phyloP scores from a whole-genome alignment of 2,797 vertebrate species.

The Chelon labrosus region DNA sequence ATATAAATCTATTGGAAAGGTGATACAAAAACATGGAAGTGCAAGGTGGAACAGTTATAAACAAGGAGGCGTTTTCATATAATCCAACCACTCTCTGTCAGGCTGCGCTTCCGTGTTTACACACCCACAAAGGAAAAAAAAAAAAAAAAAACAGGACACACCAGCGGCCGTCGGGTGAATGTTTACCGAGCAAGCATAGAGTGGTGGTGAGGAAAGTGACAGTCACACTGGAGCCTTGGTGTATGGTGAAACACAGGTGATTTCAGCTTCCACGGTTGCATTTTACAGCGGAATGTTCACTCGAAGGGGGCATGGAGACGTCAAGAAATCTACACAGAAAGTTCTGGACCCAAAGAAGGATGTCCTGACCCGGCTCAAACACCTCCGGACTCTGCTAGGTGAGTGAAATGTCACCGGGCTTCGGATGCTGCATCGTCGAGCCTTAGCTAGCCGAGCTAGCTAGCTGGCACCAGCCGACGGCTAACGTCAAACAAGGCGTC shows the following conservation, averaged over 20 bases:
- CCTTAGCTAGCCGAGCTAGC: conserved; percentile 62
- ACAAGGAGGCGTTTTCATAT: conserved; percentile 59
- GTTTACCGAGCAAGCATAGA: conserved; percentile 76
- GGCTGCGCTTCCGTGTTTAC: conserved; percentile 87
- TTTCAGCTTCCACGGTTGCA: conserved; percentile 78
- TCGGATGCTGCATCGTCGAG: conserved; percentile 52
- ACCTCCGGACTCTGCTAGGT: conserved; percentile 96
- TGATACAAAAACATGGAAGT: background rate
- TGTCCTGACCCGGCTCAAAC: conserved; percentile 94
- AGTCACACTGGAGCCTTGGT: conserved; percentile 77
- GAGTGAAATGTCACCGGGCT: conserved; percentile 81
- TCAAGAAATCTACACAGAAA: conserved; percentile 99
- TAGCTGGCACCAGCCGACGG: conserved; percentile 38
- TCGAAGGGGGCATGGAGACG: conserved; percentile 95
- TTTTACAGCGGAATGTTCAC: conserved; percentile 94
- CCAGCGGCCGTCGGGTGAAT: conserved; percentile 63
- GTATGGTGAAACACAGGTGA: conserved; percentile 82
- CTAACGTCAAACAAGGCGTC: conserved; percentile 66
- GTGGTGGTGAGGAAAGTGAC: conserved; percentile 76
- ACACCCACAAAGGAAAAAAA: conserved; percentile 68
- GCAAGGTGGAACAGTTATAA: conserved; percentile 50
- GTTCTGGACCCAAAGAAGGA: conserved; percentile 99
- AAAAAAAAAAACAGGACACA: conserved; percentile 63
- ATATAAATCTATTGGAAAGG: background rate
- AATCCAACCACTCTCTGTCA: conserved; percentile 58